Conservation (phyloP, 2,888 invertebrate species). For the Melanargia galathea region DNA sequence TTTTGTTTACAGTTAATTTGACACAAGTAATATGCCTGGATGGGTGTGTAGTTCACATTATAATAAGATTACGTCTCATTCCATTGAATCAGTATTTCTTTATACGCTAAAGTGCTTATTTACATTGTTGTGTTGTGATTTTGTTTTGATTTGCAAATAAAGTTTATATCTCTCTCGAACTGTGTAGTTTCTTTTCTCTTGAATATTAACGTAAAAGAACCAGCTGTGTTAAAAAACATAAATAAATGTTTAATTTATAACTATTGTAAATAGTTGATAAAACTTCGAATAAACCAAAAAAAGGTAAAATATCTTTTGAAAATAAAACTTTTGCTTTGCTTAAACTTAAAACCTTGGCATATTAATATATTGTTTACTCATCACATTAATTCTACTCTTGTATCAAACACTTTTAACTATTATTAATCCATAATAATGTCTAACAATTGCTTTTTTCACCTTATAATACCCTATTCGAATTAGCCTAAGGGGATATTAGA, state of each 20-base stretch:
- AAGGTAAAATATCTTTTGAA: constrained; percentile 17
- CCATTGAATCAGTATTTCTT: constrained; percentile 50
- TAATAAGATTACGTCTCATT: constrained; percentile 43
- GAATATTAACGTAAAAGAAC: background rate
- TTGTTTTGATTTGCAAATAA: constrained; percentile 55
- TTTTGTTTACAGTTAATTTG: constrained; percentile 78
- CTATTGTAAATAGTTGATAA: constrained; percentile 12
- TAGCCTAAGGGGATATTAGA: too few relatives aligned
- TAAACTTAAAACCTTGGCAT: constrained; percentile 7
- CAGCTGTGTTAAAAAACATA: background rate
- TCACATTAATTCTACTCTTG: background rate
- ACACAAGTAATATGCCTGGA: constrained; percentile 69
- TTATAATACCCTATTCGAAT: too few relatives aligned
- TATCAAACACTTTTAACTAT: background rate
- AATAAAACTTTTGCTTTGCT: constrained; percentile 15
- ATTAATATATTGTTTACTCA: constrained; percentile 1
- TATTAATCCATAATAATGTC: background rate
- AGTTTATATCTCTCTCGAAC: constrained; percentile 39
- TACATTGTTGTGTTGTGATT: constrained; percentile 40
- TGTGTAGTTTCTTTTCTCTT: constrained; percentile 38
- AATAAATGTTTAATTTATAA: background rate
- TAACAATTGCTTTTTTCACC: too few relatives aligned
- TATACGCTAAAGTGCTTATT: constrained; percentile 45
- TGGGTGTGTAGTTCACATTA: constrained; percentile 69
- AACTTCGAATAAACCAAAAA: background rate